Evolutionary conservation across 1,140 invertebrate genomes (phyloP), one percentile per base, ranked within the genome.

Genomic region (Teleogryllus occipitalis): DNA sequence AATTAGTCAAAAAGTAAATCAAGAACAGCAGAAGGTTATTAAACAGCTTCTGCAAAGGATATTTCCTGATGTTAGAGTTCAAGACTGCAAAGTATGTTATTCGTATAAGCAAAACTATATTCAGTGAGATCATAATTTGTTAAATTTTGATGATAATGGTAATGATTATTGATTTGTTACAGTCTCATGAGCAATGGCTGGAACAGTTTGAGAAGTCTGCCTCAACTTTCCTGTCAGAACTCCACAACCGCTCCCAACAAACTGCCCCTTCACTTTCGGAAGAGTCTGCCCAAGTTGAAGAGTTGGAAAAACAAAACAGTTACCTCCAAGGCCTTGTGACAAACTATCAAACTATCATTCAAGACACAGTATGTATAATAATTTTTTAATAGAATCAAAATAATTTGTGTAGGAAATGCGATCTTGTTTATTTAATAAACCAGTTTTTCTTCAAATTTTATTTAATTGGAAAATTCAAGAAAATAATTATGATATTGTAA

Each of bases 291-390:
- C 47, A 78, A 12, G 46, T 81, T 78, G 78, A 82, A 78, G 87
- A 93, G 7, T 80, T 87, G n/a, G 87, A 88, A 81, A 86, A 85
- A 81, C 85, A 87, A 84, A 92, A 92, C 83, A 87, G 88, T 83
- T 89, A 90, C 81, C 85, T 94, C 80, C 90, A 93, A 82, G 85
- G 86, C 21, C 88, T 92, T 84, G 89, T 93, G 47, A 88, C 89
- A 65, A 90, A 94, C 85, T 94, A 94, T 83, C 92, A 94, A 83
- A 89, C 87, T 83, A 90, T 94, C 80, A 93, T 95, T 81, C 89
- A 90, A 75, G 92, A 94, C 83, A 94, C 93, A 82, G 93, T 94
- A 87, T 86, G 88, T 87, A 82, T 80, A 74, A 39, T 39, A 39
- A 39, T 39, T 39, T 39, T 39, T 39, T 39, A 39, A 5, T 39